Conservation (phyloP, 2,888 invertebrate genomes). For the Acanthococcus lagerstroemiae region DNA sequence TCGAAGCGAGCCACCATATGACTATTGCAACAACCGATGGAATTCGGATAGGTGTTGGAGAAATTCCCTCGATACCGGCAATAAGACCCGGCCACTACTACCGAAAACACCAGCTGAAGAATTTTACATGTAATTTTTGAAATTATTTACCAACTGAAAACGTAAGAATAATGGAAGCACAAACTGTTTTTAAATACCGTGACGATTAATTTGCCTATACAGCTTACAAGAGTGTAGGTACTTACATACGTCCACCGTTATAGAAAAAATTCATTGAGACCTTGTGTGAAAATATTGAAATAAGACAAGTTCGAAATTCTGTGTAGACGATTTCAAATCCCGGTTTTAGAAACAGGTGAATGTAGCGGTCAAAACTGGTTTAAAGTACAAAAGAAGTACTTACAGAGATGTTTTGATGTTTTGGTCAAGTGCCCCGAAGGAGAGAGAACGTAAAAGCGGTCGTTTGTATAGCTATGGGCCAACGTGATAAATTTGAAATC, state of each 20-base stretch:
- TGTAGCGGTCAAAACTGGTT: not conserved
- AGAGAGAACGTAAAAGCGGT: too few species aligned
- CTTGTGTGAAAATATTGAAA: not conserved
- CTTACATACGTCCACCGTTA: not conserved
- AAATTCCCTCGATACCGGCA: slow-evolving; percentile 38
- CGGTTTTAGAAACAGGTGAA: too few species aligned
- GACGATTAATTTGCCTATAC: too few species aligned
- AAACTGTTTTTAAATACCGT: not conserved
- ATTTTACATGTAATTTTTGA: slow-evolving; percentile 70
- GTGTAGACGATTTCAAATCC: not conserved
- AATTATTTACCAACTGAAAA: not conserved
- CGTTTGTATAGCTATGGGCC: too few species aligned
- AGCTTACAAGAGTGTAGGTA: too few species aligned
- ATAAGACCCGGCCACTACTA: slow-evolving; percentile 53
- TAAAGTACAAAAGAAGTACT: not conserved
- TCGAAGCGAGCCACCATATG: slow-evolving; percentile 80
- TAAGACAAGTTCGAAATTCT: not conserved
- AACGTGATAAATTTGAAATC: too few species aligned
- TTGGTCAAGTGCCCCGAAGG: not conserved
- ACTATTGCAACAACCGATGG: slow-evolving; percentile 73
- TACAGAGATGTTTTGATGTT: not conserved
- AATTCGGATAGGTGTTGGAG: slow-evolving; percentile 78
- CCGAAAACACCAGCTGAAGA: slow-evolving; percentile 82
- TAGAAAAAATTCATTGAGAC: not conserved
- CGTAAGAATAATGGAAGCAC: not conserved